phyloP scores from a whole-genome alignment of 2,888 invertebrate species.

The Cataglyphis rosenhaueri region DNA sequence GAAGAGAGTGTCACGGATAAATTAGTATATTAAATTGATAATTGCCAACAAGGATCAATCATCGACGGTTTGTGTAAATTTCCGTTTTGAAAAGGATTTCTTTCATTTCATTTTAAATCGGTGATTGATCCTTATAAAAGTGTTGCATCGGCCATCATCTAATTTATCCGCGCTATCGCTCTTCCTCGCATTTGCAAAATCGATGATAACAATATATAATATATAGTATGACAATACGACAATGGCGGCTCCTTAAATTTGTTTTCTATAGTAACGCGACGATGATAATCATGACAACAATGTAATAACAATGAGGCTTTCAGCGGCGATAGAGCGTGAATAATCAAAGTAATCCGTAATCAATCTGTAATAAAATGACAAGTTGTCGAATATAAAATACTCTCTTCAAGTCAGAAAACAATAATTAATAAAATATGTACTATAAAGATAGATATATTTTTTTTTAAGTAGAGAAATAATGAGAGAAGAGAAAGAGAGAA shows the following conservation, averaged over 20 bases:
- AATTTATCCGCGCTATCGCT: not conserved
- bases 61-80: not conserved
- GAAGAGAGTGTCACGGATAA: conserved; percentile 18
- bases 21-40: not conserved
- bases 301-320: conserved; percentile 70
- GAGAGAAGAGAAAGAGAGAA: conserved; percentile 43
- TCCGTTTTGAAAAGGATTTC: not conserved
- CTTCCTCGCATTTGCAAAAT: conserved; percentile 27
- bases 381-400: conserved; percentile 52
- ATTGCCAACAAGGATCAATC: conserved; percentile 3
- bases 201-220: conserved; percentile 61
- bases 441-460: conserved; percentile 63
- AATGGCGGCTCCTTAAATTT: conserved; percentile 59
- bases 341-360: conserved; percentile 47
- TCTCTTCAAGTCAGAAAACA: conserved; percentile 48
- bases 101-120: not conserved
- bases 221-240: conserved; percentile 67
- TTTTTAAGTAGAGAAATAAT: conserved; percentile 50
- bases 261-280: conserved; percentile 66
- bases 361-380: conserved; percentile 50
- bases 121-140: not conserved
- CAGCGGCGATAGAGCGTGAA: conserved; percentile 56
- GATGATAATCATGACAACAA: conserved; percentile 72
- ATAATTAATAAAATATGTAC: conserved; percentile 58
- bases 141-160: not conserved